phyloP scores from a whole-genome alignment of 1,140 invertebrate genomes.

The Cherax quadricarinatus region DNA sequence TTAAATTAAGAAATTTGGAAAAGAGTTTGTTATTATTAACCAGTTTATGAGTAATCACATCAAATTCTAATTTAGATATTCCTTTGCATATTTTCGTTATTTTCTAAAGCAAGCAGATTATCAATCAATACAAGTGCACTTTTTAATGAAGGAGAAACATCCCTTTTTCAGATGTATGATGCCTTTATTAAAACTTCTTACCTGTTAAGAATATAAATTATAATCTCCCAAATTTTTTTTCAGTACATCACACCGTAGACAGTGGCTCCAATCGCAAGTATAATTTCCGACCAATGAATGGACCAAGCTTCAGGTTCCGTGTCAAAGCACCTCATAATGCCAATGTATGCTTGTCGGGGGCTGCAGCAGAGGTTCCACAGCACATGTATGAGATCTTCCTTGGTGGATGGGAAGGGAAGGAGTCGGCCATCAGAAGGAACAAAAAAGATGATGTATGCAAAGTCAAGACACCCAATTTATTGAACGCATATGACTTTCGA shows the following conservation, averaged over 20 bases:
- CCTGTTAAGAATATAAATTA: too few species aligned
- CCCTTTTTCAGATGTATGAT: too few species aligned
- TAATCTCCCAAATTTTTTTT: not conserved
- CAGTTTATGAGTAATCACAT: too few species aligned
- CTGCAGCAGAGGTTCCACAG: not conserved
- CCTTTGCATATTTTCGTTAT: too few species aligned
- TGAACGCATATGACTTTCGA: not conserved
- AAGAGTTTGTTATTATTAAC: too few species aligned
- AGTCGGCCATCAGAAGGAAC: conserved; percentile 15
- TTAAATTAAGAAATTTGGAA: too few species aligned
- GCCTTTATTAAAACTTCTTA: too few species aligned
- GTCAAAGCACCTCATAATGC: conserved; percentile 17
- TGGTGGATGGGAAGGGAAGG: not conserved
- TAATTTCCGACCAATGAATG: not conserved
- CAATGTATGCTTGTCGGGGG: not conserved
- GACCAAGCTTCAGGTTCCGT: not conserved
- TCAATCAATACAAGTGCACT: too few species aligned
- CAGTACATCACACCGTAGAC: not conserved
- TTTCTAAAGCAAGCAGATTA: too few species aligned
- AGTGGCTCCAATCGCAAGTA: not conserved
- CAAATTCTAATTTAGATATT: too few species aligned
- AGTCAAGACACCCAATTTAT: not conserved
- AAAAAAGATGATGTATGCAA: conserved; percentile 20
- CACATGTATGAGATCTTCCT: conserved; percentile 24
- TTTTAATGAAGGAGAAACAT: too few species aligned